Evolutionary conservation across 2,888 invertebrate genomes (phyloP).

Genomic region (Euproctis similis): DNA sequence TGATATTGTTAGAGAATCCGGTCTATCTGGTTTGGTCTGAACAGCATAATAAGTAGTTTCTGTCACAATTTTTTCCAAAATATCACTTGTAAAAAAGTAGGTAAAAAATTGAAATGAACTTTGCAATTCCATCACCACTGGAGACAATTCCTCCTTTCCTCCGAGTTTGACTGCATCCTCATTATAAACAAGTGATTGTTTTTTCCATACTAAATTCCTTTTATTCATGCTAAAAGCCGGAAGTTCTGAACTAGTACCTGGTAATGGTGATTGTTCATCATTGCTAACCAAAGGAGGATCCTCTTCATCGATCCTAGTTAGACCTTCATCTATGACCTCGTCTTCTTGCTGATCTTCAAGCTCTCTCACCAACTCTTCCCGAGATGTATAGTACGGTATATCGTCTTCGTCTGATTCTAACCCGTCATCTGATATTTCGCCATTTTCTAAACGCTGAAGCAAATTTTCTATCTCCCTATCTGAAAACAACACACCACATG

Average conservation of each 20-base stretch:
- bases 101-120: conserved; percentile 1
- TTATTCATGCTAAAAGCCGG: too few species aligned
- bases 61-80: conserved; percentile 1
- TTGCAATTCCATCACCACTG: conserved; percentile 5
- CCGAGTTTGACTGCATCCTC: conserved; percentile 4
- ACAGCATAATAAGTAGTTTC: conserved; percentile 12
- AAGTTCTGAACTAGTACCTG: too few species aligned
- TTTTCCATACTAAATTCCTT: conserved; percentile 9
- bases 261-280: too few species aligned
- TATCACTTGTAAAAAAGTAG: background rate
- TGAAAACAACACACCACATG: conserved; percentile 10
- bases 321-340: conserved; percentile 10
- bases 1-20: conserved; percentile 5
- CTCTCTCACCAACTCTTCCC: conserved; percentile 7
- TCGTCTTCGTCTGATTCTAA: conserved; percentile 11
- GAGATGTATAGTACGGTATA: conserved; percentile 7
- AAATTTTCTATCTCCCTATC: conserved; percentile 15
- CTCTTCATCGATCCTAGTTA: background rate
- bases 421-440: conserved; percentile 12
- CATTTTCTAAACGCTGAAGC: conserved; percentile 13
- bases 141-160: conserved; percentile 4
- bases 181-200: conserved; percentile 9
- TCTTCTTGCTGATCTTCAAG: conserved; percentile 8
- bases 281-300: conserved; percentile 10
- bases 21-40: conserved; percentile 7